phyloP scores from a whole-genome alignment of 2,888 invertebrate genomes.

The Coronaproctus castanopsis region DNA sequence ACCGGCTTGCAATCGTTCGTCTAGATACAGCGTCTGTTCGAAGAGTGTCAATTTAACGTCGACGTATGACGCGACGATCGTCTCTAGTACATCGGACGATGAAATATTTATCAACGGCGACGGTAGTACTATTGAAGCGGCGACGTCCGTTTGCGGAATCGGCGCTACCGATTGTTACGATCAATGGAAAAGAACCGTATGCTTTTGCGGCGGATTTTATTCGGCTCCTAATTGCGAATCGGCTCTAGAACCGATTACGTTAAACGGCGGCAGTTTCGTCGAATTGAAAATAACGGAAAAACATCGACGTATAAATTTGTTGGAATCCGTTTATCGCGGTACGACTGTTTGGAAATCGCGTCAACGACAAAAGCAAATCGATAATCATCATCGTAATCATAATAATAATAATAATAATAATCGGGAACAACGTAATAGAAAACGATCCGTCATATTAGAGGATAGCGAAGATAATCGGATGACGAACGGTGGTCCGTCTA shows the following conservation, averaged over 20 bases:
- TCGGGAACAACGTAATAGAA: conserved; percentile 23
- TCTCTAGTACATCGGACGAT: no score
- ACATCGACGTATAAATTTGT: conserved; percentile 63
- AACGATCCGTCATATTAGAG: background rate
- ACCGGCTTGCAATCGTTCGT: conserved; percentile 50
- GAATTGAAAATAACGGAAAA: conserved; percentile 62
- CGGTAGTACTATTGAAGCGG: conserved; percentile 7
- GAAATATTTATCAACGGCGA: no score
- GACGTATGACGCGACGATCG: conserved; percentile 14
- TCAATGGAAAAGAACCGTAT: conserved; percentile 57
- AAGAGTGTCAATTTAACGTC: conserved; percentile 11
- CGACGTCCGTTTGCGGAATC: conserved; percentile 33
- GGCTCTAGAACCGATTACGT: conserved; percentile 57
- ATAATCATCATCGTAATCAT: conserved; percentile 1
- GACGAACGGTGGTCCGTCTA: background rate
- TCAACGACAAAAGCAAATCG: conserved; percentile 5
- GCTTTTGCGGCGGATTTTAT: conserved; percentile 31
- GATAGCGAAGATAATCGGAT: background rate
- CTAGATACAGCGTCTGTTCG: conserved; percentile 17
- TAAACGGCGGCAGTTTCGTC: conserved; percentile 56
- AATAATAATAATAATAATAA: conserved; percentile 14
- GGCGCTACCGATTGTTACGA: conserved; percentile 51
- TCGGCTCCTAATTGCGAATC: conserved; percentile 58
- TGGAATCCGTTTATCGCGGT: conserved; percentile 57
- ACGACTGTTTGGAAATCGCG: conserved; percentile 41